Evolutionary conservation across 2,797 vertebrate species (phyloP), one percentile per base, ranked within the genome.

Genomic region (Macrochelys suwanniensis): DNA sequence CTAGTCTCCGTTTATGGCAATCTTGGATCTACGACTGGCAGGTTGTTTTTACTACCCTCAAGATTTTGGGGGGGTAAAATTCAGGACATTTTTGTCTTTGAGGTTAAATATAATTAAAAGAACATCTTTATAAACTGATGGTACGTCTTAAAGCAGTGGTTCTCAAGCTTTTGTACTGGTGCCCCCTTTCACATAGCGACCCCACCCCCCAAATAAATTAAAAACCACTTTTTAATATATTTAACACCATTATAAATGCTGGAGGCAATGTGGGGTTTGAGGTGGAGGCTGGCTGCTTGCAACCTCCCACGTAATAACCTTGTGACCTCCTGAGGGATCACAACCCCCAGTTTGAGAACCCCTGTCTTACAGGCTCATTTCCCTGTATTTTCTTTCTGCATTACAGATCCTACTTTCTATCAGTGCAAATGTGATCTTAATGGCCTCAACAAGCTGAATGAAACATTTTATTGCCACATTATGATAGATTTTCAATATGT

Each of bases 391-490:
- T n/a, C 65, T 49, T 82, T 65, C 85, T 77, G 74, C 15, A 26
- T 91, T 96, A 88, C 93, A 88, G 45, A 57, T 68, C 37, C 50
- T 47, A 81, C 6, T 0, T 0, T 9, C 59, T 54, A 13, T 92
- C 37, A 88, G 23, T 92, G 86, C 89, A 82, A 93, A 88, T 56
- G 57, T 59, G 42, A 57, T 56, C 61, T 88, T 78, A 82, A 74
- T 93, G 57, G 77, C 56, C 87, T 90, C 4, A 0, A 49, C 47
- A 94, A 96, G 81, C 87, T 82, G 83, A 91, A 88, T 90, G 76
- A 95, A 85, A 77, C 7, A 28, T 86, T 93, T 95, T 86, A 61
- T 90, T 95, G 85, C 80, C 68, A 89, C 37, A 68, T 88, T 93
- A 94, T 89, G 82, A 85, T 25, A 78, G 51, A 88, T 91, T 93